A percentile compares a stretch with the other conserved stretches of the same genome.
phyloP scores from a whole-genome alignment of 1,140 invertebrate genomes.

The Caenorhabditis briggsae region DNA sequence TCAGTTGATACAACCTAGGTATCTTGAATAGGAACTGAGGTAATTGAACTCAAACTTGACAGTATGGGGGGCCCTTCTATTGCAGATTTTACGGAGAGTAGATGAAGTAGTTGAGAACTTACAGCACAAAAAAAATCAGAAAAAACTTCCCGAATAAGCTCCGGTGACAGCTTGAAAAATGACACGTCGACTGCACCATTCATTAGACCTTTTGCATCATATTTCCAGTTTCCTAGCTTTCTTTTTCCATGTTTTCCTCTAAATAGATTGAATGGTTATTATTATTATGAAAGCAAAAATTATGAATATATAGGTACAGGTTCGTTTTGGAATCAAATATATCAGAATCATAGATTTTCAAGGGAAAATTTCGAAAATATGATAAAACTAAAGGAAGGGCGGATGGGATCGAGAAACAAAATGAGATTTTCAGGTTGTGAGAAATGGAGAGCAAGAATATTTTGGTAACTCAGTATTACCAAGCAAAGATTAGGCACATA shows the following conservation, averaged over 20 bases:
- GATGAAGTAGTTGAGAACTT: background rate
- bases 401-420: slow-evolving; percentile 1
- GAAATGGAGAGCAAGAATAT: background rate
- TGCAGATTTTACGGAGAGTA: background rate
- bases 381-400: background rate
- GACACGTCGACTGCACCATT: slow-evolving; percentile 29
- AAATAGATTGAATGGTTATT: background rate
- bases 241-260: background rate
- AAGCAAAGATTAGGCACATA: slow-evolving; percentile 41
- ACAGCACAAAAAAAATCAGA: background rate
- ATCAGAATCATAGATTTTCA: background rate
- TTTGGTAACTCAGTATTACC: background rate
- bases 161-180: background rate
- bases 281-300: slow-evolving; percentile 16
- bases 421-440: slow-evolving; percentile 21
- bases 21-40: too few relatives aligned
- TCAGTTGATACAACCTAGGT: too few relatives aligned
- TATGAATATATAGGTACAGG: background rate
- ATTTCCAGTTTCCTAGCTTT: background rate
- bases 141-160: background rate
- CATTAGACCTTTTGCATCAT: slow-evolving; percentile 37
- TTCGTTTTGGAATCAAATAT: too few relatives aligned
- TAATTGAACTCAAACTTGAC: too few relatives aligned
- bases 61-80: too few relatives aligned
- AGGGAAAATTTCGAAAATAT: background rate